phyloP scores from a whole-genome alignment of 2,113 vertebrate species.

The Chionomys nivalis region DNA sequence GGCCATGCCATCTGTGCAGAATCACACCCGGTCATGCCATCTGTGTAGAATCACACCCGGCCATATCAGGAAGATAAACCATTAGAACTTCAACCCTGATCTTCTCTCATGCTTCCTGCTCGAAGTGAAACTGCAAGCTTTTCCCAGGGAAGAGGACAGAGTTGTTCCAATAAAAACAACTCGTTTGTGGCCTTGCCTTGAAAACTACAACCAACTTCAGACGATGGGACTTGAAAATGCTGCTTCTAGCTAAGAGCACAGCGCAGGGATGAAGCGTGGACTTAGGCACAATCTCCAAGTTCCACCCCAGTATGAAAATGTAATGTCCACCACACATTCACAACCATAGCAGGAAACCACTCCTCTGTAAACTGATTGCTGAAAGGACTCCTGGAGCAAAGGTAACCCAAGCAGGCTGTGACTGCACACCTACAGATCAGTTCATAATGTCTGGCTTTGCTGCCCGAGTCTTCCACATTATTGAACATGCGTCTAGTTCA shows the following conservation, averaged over 20 bases:
- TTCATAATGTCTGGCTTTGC: not conserved
- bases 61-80: not conserved
- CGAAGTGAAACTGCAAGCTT: not conserved
- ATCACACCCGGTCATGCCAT: too few species aligned
- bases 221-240: not conserved
- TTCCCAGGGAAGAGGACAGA: not conserved
- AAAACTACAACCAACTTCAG: not conserved
- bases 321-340: not conserved
- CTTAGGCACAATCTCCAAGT: not conserved
- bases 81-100: not conserved
- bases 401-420: not conserved
- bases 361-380: not conserved
- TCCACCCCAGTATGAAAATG: not conserved
- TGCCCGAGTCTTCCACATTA: not conserved
- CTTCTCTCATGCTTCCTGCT: not conserved
- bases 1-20: too few species aligned
- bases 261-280: rapidly evolving
- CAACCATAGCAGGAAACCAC: not conserved
- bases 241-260: not conserved
- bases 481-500: not conserved
- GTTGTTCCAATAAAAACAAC: not conserved
- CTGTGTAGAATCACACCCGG: too few species aligned
- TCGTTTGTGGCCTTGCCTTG: not conserved
- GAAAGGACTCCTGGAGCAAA: not conserved
- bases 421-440: not conserved